phyloP scores from a whole-genome alignment of 2,888 invertebrate species.

The Blomia tropicalis region DNA sequence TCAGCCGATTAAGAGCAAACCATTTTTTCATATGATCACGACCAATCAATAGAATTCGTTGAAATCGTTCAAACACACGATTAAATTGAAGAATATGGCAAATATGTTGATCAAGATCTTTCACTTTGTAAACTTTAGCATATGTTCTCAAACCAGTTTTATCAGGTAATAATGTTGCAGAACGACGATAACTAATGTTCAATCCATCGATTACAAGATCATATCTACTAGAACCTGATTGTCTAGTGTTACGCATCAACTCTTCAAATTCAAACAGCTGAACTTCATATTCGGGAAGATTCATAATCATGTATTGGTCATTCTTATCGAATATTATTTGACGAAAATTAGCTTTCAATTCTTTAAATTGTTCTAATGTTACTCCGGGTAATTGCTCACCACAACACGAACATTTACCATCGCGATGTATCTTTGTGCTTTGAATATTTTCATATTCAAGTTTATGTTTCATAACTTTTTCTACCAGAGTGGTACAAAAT shows the following conservation, averaged over 20 bases:
- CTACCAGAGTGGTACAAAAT: background rate
- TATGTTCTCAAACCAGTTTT: background rate
- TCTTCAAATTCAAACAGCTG: constrained; percentile 15
- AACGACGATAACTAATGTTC: constrained; percentile 14
- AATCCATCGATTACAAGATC: constrained; percentile 23
- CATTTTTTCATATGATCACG: constrained; percentile 22
- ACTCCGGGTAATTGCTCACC: background rate
- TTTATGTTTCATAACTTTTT: background rate
- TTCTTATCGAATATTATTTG: constrained; percentile 13
- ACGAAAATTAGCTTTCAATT: background rate
- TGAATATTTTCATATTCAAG: background rate
- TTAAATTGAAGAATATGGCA: background rate
- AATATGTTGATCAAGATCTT: constrained; percentile 10
- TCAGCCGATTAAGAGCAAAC: background rate
- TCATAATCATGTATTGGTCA: constrained; percentile 5
- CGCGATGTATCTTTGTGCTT: background rate
- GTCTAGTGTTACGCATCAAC: background rate
- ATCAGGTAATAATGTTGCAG: background rate
- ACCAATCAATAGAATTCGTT: constrained; percentile 19
- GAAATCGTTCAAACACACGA: constrained; percentile 6
- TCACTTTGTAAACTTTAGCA: background rate
- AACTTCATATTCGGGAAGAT: constrained; percentile 14
- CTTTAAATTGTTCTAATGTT: background rate
- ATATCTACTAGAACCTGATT: background rate
- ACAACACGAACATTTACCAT: constrained; percentile 16